Percentiles rank a stretch among this genome's conserved stretches.
These are phyloP conservation scores for Diorhabda elongata DNA, from an alignment of 1,140 invertebrate genomes.

Conservation along the genomic window DNA sequence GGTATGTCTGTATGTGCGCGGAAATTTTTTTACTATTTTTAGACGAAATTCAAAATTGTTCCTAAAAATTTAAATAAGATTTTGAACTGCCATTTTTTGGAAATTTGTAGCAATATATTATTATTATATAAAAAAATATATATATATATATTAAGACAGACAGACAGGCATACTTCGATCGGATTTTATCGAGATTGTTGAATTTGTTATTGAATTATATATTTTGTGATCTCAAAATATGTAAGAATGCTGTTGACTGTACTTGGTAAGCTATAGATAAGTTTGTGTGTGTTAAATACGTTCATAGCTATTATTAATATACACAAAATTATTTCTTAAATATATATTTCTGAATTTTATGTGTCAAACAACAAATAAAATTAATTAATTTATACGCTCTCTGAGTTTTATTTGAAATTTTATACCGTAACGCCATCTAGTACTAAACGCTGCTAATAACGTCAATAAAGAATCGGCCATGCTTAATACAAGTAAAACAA, in stretches of 20 bases:
- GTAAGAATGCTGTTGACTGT: constrained; percentile 44
- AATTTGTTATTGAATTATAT: constrained; percentile 46
- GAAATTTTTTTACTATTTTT: constrained; percentile 3
- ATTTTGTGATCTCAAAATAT: constrained; percentile 48
- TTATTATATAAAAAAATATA: neutral
- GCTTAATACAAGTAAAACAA: too few relatives aligned
- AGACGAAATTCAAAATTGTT: constrained; percentile 37
- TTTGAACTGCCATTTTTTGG: constrained; percentile 38
- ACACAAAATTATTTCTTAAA: constrained; percentile 44
- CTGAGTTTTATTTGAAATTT: too few relatives aligned
- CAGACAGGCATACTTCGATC: constrained; percentile 15
- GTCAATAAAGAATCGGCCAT: too few relatives aligned
- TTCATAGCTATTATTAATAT: constrained; percentile 43
- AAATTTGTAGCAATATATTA: constrained; percentile 34
- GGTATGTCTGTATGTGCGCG: constrained; percentile 11
- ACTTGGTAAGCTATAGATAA: constrained; percentile 39
- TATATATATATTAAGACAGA: neutral
- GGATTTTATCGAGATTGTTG: constrained; percentile 34
- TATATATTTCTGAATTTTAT: constrained; percentile 47
- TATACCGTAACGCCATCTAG: too few relatives aligned
- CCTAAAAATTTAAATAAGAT: constrained; percentile 32
- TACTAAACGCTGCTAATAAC: too few relatives aligned
- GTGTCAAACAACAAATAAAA: constrained; percentile 44
- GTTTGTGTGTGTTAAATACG: constrained; percentile 40
- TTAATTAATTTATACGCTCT: constrained; percentile 43